Evolutionary conservation across 2,888 invertebrate species (phyloP).

Genomic region (Nebria brevicollis): DNA sequence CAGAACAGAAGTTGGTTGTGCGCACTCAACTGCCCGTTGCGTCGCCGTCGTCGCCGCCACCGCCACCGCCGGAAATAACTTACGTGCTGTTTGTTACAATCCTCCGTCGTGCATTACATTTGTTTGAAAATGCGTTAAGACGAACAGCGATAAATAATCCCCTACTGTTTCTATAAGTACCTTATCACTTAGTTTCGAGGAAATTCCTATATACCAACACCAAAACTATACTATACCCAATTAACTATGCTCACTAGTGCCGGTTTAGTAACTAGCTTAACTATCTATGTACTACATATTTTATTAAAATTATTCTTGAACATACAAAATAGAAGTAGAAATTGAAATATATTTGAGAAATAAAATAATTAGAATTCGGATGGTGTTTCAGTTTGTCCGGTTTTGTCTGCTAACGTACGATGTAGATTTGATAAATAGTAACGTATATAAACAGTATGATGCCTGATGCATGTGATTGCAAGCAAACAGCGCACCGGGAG

Average conservation of each 20-base stretch:
- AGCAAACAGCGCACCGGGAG: background rate
- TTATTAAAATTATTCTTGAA: too few species aligned
- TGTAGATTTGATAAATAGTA: background rate
- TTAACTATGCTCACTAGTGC: background rate
- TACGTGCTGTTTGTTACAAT: slow-evolving; percentile 55
- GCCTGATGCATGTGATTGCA: background rate
- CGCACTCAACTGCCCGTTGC: slow-evolving; percentile 18
- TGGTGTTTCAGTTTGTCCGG: background rate
- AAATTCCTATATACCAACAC: slow-evolving; percentile 10
- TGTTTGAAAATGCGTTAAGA: slow-evolving; percentile 61
- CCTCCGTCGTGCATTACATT: slow-evolving; percentile 50
- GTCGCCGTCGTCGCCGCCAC: background rate
- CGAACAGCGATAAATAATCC: slow-evolving; percentile 59
- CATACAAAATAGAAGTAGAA: too few species aligned
- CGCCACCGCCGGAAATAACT: slow-evolving; percentile 58
- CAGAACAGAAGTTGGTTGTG: background rate
- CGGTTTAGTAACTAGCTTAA: too few species aligned
- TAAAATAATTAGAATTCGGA: background rate
- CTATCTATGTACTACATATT: too few species aligned
- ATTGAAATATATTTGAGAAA: too few species aligned
- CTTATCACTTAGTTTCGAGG: slow-evolving; percentile 28
- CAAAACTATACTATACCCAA: background rate
- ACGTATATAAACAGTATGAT: background rate
- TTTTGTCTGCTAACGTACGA: background rate
- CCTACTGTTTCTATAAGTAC: slow-evolving; percentile 33